Conservation (phyloP, 2,113 vertebrate genomes). For the Oreochromis niloticus region DNA sequence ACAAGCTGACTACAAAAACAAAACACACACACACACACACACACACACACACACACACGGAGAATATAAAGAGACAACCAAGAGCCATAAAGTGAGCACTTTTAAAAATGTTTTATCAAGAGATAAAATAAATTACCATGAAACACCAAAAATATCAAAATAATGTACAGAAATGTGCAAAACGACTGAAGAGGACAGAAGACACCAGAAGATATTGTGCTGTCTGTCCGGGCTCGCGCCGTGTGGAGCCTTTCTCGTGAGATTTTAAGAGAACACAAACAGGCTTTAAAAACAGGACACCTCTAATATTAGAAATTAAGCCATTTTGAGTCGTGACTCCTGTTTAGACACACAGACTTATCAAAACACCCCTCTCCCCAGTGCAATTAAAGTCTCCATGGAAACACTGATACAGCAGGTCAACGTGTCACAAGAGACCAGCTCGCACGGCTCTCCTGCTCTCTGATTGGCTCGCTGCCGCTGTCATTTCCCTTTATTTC, state of each 20-base stretch:
- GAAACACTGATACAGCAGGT: conserved; percentile 62
- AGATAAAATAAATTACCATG: neutral
- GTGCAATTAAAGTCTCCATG: conserved; percentile 57
- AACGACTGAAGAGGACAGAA: neutral
- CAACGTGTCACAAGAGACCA: conserved; percentile 62
- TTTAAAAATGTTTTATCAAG: neutral
- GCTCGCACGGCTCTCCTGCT: neutral
- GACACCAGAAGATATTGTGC: neutral
- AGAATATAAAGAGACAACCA: neutral
- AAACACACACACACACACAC: rapidly evolving
- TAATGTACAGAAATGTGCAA: neutral
- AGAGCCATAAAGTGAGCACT: neutral
- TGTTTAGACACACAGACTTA: neutral
- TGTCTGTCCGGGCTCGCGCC: neutral
- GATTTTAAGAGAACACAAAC: neutral
- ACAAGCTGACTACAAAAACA: neutral
- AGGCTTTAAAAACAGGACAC: neutral
- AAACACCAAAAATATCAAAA: neutral
- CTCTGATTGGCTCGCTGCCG: conserved; percentile 49
- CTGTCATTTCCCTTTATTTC: conserved; percentile 3
- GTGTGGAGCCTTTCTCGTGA: neutral
- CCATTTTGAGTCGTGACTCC: neutral
- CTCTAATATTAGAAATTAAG: conserved; percentile 25
- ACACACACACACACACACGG: neutral
- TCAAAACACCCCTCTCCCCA: neutral